Percentiles rank a stretch among this genome's conserved stretches.
These are phyloP conservation scores for Clostera curtula DNA, from an alignment of 2,888 invertebrate genomes.

Conservation along the genomic window DNA sequence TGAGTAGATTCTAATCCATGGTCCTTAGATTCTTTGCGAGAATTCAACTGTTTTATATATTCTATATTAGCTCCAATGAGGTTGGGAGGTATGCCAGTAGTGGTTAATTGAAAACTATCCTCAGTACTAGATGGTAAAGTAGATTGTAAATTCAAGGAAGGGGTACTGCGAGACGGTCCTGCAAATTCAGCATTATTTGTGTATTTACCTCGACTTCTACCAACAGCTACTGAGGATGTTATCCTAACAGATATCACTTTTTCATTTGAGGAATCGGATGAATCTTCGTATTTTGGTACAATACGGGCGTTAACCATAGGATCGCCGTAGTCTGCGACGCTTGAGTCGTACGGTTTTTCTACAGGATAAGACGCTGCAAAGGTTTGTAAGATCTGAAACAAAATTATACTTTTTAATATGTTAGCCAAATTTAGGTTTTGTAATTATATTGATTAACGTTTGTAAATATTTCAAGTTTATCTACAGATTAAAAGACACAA, in stretches of 20 bases:
- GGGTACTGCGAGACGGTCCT: constrained; percentile 10
- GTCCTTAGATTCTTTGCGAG: constrained; percentile 52
- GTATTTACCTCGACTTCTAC: constrained; percentile 51
- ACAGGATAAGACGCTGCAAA: constrained; percentile 41
- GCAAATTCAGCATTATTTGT: constrained; percentile 12
- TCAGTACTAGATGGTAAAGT: constrained; percentile 20
- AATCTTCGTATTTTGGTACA: constrained; percentile 31
- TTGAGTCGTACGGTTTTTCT: constrained; percentile 24
- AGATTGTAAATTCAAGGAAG: constrained; percentile 9
- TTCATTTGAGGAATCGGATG: constrained; percentile 40
- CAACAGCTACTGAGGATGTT: constrained; percentile 76
- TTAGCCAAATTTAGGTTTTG: neutral
- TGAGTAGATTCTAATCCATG: constrained; percentile 35
- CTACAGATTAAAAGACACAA: too few relatives aligned
- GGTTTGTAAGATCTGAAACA: constrained; percentile 53
- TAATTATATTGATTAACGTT: neutral
- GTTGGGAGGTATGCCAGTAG: constrained; percentile 49
- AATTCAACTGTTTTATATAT: constrained; percentile 60
- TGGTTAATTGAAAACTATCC: constrained; percentile 28
- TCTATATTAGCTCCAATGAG: constrained; percentile 67
- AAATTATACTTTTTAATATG: constrained; percentile 12
- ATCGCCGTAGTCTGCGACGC: constrained; percentile 20
- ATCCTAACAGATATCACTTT: constrained; percentile 73
- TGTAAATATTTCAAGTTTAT: too few relatives aligned
- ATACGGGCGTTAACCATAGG: constrained; percentile 26